These are phyloP conservation scores for Nasua narica DNA, from an alignment of 2,797 vertebrate genomes.

Conservation along the genomic window DNA sequence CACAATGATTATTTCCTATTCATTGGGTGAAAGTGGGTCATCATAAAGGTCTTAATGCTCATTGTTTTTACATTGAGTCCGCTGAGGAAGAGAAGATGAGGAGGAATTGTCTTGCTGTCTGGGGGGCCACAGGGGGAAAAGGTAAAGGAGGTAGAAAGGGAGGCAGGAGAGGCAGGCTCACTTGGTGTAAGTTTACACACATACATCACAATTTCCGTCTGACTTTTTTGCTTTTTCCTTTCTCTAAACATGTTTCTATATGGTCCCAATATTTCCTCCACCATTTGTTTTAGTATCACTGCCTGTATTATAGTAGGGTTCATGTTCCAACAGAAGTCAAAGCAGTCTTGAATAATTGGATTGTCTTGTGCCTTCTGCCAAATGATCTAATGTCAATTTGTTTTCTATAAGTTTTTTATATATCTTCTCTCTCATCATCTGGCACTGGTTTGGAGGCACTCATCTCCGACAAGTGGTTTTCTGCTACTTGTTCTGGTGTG, in stretches of 20 bases:
- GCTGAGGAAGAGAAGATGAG: not conserved
- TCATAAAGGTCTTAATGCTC: not conserved
- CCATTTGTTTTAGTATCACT: not conserved
- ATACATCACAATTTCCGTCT: not conserved
- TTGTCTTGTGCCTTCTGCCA: not conserved
- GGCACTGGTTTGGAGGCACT: not conserved
- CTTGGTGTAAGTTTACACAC: not conserved
- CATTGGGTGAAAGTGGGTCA: not conserved
- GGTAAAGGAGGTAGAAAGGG: not conserved
- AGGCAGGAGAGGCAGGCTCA: not conserved
- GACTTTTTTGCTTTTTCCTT: not conserved
- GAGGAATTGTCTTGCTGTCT: not conserved
- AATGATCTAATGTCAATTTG: not conserved
- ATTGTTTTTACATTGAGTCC: not conserved
- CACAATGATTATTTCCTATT: not conserved
- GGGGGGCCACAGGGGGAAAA: not conserved
- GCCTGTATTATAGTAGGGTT: not conserved
- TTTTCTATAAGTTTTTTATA: not conserved
- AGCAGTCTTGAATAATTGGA: not conserved
- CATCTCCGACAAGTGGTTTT: not conserved
- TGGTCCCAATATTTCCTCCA: not conserved
- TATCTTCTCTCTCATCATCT: not conserved
- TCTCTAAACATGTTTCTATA: not conserved
- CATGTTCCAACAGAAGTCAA: not conserved
- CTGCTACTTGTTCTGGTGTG: not conserved